Percentiles rank a stretch among this genome's conserved stretches.
phyloP scores from a whole-genome alignment of 2,797 vertebrate species.

The Labeo calbasu region DNA sequence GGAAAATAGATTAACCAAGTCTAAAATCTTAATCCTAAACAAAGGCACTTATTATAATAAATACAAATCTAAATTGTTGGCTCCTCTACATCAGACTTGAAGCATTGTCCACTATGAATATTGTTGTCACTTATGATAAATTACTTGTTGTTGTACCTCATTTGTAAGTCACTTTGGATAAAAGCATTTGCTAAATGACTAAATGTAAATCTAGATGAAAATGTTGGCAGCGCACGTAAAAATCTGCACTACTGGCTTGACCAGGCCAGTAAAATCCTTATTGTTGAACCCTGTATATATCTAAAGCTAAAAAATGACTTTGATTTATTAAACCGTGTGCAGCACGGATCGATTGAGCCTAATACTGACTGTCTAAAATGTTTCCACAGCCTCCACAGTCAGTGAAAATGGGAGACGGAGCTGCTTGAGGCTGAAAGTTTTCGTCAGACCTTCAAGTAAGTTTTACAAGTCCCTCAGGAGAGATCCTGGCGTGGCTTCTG shows the following conservation, averaged over 20 bases:
- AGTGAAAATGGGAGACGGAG: conserved; percentile 88
- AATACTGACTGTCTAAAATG: conserved; percentile 51
- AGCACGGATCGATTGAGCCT: conserved; percentile 39
- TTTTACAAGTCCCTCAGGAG: conserved; percentile 58
- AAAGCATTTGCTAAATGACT: conserved; percentile 48
- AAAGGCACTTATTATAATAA: not conserved
- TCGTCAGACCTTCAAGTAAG: conserved; percentile 96
- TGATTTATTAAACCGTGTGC: conserved; percentile 27
- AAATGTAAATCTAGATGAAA: conserved; percentile 32
- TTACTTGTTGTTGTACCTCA: conserved; percentile 25
- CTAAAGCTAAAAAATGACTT: conserved; percentile 2
- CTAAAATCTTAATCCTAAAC: not conserved
- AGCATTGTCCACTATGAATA: not conserved
- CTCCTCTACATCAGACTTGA: not conserved
- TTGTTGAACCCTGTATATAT: not conserved
- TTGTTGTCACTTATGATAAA: conserved; percentile 22
- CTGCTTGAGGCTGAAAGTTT: conserved; percentile 96
- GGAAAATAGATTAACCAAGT: not conserved
- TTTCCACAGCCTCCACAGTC: conserved; percentile 87
- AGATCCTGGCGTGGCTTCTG: conserved; percentile 32
- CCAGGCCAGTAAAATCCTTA: not conserved
- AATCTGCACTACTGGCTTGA: not conserved
- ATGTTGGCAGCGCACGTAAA: not conserved
- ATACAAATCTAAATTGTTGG: too few species aligned
- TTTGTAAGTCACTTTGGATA: conserved; percentile 28